Conservation (phyloP, 2,797 vertebrate genomes). For the Phoxinus dragarum region DNA sequence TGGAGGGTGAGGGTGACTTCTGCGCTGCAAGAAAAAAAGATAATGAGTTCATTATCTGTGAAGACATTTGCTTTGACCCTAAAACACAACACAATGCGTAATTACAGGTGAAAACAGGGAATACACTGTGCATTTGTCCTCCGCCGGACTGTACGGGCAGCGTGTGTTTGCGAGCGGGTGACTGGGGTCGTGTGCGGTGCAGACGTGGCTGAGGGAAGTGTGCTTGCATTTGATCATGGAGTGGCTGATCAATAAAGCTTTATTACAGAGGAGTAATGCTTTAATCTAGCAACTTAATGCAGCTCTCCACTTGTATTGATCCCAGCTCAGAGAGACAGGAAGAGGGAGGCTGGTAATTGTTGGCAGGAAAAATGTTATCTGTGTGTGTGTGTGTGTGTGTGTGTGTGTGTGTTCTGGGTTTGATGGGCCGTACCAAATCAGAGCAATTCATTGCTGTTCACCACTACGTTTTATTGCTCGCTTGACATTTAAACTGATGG, state of each 20-base stretch:
- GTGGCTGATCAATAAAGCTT: slow-evolving; percentile 78
- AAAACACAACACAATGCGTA: no score
- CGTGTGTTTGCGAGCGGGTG: not conserved
- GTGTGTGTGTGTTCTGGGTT: slow-evolving; percentile 63
- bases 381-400: slow-evolving; percentile 50
- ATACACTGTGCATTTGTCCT: not conserved
- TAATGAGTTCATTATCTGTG: no score
- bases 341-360: slow-evolving; percentile 21
- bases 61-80: no score
- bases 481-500: slow-evolving; percentile 75
- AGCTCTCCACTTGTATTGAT: slow-evolving; percentile 82
- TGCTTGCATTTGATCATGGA: slow-evolving; percentile 34
- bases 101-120: no score
- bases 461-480: slow-evolving; percentile 68
- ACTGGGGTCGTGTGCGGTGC: not conserved
- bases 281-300: slow-evolving; percentile 83
- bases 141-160: not conserved
- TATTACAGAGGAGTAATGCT: slow-evolving; percentile 76
- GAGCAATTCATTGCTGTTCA: slow-evolving; percentile 67
- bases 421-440: slow-evolving; percentile 70
- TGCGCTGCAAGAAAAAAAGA: no score
- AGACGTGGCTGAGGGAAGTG: slow-evolving; percentile 10
- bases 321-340: slow-evolving; percentile 22
- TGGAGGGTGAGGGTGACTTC: no score
- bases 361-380: slow-evolving; percentile 45